Evolutionary conservation across 2,797 vertebrate species (phyloP).

Genomic region (Ciconia nigra): DNA sequence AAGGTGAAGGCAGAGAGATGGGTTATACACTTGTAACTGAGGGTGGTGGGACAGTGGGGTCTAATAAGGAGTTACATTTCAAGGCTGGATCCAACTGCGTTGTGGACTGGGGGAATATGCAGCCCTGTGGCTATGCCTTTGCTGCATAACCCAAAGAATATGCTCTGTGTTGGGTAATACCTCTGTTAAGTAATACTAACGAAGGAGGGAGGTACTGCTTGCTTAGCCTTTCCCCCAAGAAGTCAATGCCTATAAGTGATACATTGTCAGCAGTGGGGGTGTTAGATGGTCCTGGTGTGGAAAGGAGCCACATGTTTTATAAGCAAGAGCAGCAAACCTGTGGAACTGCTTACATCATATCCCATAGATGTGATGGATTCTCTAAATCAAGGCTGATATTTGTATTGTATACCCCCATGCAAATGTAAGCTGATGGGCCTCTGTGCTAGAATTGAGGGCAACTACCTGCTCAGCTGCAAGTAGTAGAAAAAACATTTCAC

Average conservation of each 20-base stretch:
- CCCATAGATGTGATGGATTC: not conserved
- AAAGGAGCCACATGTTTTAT: not conserved
- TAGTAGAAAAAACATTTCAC: not conserved
- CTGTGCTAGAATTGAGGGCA: not conserved
- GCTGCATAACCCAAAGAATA: not conserved
- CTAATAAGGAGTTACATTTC: not conserved
- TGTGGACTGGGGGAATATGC: not conserved
- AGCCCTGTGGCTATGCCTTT: not conserved
- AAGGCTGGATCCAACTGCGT: fast-evolving
- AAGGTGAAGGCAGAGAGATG: not conserved
- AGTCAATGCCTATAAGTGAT: not conserved
- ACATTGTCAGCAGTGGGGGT: not conserved
- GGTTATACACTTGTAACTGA: not conserved
- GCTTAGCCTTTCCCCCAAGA: not conserved
- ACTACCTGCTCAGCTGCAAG: not conserved
- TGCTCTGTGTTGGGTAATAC: not conserved
- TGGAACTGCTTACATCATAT: not conserved
- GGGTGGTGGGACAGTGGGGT: not conserved
- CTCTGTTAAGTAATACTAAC: not conserved
- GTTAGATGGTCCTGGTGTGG: not conserved
- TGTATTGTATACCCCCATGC: not conserved
- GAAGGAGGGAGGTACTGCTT: not conserved
- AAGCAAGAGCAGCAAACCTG: not conserved
- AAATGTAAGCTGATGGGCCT: not conserved
- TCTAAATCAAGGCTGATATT: not conserved